Evolutionary conservation across 2,888 invertebrate genomes (phyloP).

Genomic region (Tachina lurida): DNA sequence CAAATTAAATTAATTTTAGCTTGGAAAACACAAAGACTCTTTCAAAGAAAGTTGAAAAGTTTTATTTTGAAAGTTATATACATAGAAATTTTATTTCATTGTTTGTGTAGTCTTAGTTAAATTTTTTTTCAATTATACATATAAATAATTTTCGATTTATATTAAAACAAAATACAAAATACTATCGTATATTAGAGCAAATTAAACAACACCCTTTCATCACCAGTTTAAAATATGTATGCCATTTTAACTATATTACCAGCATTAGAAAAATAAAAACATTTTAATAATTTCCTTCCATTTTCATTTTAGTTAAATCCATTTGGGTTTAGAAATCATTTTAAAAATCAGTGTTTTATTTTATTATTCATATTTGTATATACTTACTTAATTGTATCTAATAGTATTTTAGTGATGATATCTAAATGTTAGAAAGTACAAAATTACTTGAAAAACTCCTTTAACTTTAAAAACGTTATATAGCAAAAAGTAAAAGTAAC

Average conservation of each 20-base stretch:
- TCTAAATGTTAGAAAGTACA: neutral
- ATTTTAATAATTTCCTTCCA: neutral
- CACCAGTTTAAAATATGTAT: conserved; percentile 40
- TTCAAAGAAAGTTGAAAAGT: neutral
- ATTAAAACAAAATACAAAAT: neutral
- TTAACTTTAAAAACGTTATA: too few species aligned
- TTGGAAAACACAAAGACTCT: neutral
- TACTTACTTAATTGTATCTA: conserved; percentile 4
- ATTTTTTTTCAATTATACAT: conserved; percentile 28
- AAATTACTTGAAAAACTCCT: too few species aligned
- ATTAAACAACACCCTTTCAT: conserved; percentile 37
- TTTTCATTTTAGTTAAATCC: conserved; percentile 28
- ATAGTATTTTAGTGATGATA: conserved; percentile 14
- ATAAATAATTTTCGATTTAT: conserved; percentile 18
- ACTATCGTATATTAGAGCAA: conserved; percentile 16
- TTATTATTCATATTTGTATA: conserved; percentile 17
- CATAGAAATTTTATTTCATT: conserved; percentile 23
- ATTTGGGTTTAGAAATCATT: conserved; percentile 9
- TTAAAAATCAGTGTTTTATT: neutral
- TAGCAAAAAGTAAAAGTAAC: too few species aligned
- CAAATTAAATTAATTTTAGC: neutral
- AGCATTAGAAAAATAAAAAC: neutral
- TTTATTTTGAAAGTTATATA: conserved; percentile 2
- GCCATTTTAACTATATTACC: conserved; percentile 34
- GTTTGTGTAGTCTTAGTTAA: conserved; percentile 60